Conservation (phyloP, 2,888 invertebrate genomes). For the Drosophila greeni region DNA sequence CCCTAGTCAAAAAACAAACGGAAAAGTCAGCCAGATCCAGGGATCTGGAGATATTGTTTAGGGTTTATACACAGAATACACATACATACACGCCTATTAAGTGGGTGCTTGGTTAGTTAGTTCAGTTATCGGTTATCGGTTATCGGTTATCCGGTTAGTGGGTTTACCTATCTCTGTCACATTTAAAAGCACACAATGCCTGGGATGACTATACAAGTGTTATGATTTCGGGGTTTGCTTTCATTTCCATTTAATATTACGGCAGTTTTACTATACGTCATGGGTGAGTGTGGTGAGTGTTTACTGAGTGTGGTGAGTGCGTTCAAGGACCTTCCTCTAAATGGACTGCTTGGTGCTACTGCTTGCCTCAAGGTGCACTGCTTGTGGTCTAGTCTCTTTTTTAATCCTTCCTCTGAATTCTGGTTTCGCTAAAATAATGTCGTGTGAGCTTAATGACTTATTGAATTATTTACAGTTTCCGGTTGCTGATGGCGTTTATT, state of each 20-base stretch:
- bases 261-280: constrained; percentile 45
- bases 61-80: constrained; percentile 28
- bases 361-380: constrained; percentile 2
- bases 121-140: constrained; percentile 16
- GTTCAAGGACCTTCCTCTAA: constrained; percentile 1
- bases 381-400: neutral
- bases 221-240: constrained; percentile 1
- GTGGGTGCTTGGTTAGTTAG: constrained; percentile 31
- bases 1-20: constrained; percentile 32
- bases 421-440: constrained; percentile 3
- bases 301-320: constrained; percentile 5
- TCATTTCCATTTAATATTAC: constrained; percentile 37
- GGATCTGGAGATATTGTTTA: constrained; percentile 9
- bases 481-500: constrained; percentile 9
- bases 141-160: constrained; percentile 14
- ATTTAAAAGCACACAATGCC: constrained; percentile 31
- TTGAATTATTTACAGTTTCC: constrained; percentile 31
- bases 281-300: constrained; percentile 5
- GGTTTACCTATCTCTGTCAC: constrained; percentile 25
- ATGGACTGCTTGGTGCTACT: constrained; percentile 14
- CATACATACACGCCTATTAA: constrained; percentile 19
- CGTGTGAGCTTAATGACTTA: constrained; percentile 17
- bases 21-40: neutral
- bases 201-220: constrained; percentile 31
- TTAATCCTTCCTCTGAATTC: neutral